Conservation (phyloP, 2,888 invertebrate genomes). For the Melinopterus prodromus region DNA sequence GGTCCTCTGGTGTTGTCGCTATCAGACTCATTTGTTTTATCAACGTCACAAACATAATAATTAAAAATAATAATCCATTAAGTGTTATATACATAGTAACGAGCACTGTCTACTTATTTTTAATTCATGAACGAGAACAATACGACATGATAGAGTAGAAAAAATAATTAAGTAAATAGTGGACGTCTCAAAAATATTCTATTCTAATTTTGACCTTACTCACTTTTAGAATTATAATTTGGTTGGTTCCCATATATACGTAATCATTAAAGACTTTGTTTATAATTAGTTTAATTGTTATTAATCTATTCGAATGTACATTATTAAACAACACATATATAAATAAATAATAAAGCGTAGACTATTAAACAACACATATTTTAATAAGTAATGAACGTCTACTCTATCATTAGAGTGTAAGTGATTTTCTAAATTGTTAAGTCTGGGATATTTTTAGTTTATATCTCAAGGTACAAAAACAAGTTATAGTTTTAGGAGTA, state of each 20-base stretch:
- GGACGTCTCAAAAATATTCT: background rate
- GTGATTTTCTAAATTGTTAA: no score
- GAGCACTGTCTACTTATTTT: background rate
- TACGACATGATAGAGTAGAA: background rate
- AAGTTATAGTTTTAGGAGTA: background rate
- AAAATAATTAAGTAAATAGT: background rate
- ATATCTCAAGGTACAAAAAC: background rate
- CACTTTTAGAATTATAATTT: background rate
- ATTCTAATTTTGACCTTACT: slow-evolving; percentile 4
- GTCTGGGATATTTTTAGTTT: background rate
- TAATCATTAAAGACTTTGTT: background rate
- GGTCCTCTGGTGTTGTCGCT: no score
- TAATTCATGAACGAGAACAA: background rate
- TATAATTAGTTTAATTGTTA: background rate
- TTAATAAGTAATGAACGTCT: no score
- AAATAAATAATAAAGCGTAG: background rate
- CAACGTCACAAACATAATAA: background rate
- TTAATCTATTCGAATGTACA: background rate
- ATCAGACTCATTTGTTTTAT: background rate
- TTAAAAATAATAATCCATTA: background rate
- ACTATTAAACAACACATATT: background rate
- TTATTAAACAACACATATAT: background rate
- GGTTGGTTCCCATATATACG: background rate
- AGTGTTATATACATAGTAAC: background rate
- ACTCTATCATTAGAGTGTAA: no score